Conservation (phyloP, 2,888 invertebrate species). For the Drosophila meridiana region DNA sequence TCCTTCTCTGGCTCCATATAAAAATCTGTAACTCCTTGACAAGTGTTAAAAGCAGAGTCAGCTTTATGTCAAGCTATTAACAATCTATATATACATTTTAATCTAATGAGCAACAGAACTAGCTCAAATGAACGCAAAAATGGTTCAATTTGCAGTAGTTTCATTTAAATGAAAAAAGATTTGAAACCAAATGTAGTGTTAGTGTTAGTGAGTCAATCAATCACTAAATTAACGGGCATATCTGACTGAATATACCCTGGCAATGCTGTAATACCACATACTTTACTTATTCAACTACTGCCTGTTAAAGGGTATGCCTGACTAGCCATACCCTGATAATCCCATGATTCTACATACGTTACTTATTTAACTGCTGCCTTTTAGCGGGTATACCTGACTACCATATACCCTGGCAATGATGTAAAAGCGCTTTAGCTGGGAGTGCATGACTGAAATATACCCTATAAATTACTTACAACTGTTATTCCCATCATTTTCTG, state of each 20-base stretch:
- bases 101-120: background rate
- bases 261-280: background rate
- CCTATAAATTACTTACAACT: background rate
- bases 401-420: background rate
- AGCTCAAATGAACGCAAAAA: background rate
- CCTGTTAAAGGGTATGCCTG: no score
- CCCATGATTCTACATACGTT: no score
- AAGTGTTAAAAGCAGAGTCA: conserved; percentile 13
- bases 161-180: background rate
- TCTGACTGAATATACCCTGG: background rate
- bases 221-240: no score
- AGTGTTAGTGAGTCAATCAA: no score
- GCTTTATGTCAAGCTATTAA: background rate
- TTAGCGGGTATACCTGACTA: no score
- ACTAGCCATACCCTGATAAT: no score
- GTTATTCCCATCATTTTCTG: no score
- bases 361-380: no score
- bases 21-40: conserved; percentile 8
- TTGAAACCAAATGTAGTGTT: no score
- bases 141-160: background rate
- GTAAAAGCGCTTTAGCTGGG: background rate
- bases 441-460: background rate
- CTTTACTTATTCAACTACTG: no score
- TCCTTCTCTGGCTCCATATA: no score
- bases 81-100: background rate